Evolutionary conservation across 2,888 invertebrate species (phyloP).

Genomic region (Orgyia antiqua): DNA sequence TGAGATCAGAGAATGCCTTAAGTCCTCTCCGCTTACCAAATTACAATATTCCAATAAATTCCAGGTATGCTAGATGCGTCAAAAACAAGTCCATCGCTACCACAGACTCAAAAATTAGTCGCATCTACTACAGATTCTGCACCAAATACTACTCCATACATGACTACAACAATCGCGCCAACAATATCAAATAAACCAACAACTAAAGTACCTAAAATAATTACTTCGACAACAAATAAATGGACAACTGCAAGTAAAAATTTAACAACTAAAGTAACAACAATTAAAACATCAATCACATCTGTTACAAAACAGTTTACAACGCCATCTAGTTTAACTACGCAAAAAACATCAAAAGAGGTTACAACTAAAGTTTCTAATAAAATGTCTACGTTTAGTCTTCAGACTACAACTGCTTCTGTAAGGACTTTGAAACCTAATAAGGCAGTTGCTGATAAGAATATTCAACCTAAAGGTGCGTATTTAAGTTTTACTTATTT

Average conservation of each 20-base stretch:
- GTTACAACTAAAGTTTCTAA: background rate
- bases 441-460: background rate
- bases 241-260: too few species aligned
- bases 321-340: conserved; percentile 6
- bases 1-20: too few species aligned
- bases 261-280: background rate
- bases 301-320: background rate
- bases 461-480: conserved; percentile 10
- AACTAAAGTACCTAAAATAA: conserved; percentile 11
- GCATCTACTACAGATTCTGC: conserved; percentile 29
- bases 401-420: background rate
- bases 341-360: background rate
- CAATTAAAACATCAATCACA: background rate
- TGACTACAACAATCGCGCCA: conserved; percentile 2
- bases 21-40: too few species aligned
- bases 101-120: conserved; percentile 44
- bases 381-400: background rate
- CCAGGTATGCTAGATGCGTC: too few species aligned
- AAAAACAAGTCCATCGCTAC: too few species aligned
- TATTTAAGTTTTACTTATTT: too few species aligned
- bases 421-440: background rate
- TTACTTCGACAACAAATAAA: conserved; percentile 15
- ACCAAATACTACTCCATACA: conserved; percentile 12
- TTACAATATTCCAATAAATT: too few species aligned
- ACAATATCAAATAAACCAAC: conserved; percentile 1